phyloP scores from a whole-genome alignment of 2,113 vertebrate genomes.

The Ginglymostoma cirratum region DNA sequence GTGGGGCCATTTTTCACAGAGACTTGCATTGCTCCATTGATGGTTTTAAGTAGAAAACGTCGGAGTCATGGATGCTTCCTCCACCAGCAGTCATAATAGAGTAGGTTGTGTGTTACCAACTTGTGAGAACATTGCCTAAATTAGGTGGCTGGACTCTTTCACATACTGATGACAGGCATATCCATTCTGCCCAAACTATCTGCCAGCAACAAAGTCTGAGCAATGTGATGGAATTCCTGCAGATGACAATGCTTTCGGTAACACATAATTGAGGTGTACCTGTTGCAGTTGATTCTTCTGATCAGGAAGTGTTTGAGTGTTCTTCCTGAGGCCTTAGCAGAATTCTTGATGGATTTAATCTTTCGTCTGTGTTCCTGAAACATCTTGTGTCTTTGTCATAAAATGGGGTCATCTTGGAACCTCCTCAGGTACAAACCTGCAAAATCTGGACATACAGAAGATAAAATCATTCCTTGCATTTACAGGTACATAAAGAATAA shows the following conservation, averaged over 20 bases:
- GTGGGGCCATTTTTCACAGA: background rate
- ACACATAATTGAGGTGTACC: background rate
- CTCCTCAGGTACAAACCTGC: background rate
- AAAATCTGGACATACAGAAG: background rate
- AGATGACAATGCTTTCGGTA: background rate
- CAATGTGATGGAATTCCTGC: background rate
- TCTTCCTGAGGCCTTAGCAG: background rate
- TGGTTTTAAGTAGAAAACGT: background rate
- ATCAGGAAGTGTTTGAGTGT: background rate
- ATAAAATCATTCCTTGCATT: background rate
- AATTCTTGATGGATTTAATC: background rate
- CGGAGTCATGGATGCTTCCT: background rate
- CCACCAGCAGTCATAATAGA: background rate
- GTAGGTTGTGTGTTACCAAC: background rate
- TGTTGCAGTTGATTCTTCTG: background rate
- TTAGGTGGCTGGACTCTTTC: background rate
- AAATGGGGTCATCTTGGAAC: background rate
- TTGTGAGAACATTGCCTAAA: background rate
- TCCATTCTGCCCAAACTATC: background rate
- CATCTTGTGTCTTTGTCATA: background rate
- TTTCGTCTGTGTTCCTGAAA: background rate
- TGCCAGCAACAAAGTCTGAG: background rate
- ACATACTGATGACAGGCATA: background rate
- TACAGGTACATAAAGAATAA: no score
- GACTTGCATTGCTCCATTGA: background rate